Evolutionary conservation across 2,888 invertebrate genomes (phyloP).

Genomic region (Silvanus unidentatus): DNA sequence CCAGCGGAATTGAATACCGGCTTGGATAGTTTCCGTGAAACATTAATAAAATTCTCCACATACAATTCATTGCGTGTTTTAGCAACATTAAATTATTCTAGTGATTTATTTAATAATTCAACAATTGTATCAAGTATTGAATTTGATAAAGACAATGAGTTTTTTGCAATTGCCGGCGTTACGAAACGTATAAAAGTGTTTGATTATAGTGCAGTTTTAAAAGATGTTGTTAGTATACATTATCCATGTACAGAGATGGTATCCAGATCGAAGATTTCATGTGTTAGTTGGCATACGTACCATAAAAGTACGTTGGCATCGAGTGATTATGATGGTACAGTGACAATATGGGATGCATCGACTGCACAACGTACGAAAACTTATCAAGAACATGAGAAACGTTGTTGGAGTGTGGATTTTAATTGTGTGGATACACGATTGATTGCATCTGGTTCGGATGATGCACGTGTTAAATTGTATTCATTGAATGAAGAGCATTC

Average conservation of each 20-base stretch:
- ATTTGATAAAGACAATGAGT: constrained; percentile 93
- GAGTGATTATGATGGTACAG: constrained; percentile 91
- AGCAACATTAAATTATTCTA: constrained; percentile 84
- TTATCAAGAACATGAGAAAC: constrained; percentile 86
- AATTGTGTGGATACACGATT: constrained; percentile 84
- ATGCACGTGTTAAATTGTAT: constrained; percentile 90
- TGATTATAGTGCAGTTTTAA: constrained; percentile 79
- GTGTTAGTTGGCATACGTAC: constrained; percentile 90
- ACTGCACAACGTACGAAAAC: constrained; percentile 69
- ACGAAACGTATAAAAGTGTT: constrained; percentile 91
- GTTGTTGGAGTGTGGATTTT: constrained; percentile 95
- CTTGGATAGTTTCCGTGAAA: constrained; percentile 73
- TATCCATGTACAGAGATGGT: constrained; percentile 89
- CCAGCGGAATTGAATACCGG: constrained; percentile 45
- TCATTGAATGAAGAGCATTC: constrained; percentile 81
- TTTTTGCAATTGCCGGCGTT: constrained; percentile 92
- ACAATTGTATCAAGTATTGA: constrained; percentile 89
- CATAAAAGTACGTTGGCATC: constrained; percentile 82
- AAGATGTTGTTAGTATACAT: constrained; percentile 84
- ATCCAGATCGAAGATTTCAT: constrained; percentile 88
- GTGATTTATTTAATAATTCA: constrained; percentile 80
- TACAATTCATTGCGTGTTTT: constrained; percentile 73
- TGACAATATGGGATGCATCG: constrained; percentile 86
- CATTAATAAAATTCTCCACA: constrained; percentile 78
- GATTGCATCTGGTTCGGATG: constrained; percentile 89